Percentiles rank a stretch among this genome's conserved stretches.
phyloP scores from a whole-genome alignment of 1,140 invertebrate species.

The Drosophila murphyi region DNA sequence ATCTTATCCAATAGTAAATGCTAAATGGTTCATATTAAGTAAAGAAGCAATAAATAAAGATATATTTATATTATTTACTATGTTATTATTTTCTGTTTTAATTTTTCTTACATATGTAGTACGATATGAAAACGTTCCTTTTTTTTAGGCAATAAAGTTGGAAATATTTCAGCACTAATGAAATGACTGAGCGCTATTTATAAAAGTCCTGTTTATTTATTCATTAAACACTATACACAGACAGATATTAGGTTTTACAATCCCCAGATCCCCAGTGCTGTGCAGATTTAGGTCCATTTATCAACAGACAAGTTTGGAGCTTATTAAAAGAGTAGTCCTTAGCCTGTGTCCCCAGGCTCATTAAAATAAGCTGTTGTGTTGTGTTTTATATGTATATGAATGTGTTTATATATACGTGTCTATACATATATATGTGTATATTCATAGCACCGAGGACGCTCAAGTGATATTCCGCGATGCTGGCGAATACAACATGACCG shows the following conservation, averaged over 20 bases:
- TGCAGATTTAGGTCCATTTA: background rate
- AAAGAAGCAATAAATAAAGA: too few relatives aligned
- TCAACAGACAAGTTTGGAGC: background rate
- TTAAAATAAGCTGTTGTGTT: slow-evolving; percentile 13
- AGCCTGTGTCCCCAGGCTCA: background rate
- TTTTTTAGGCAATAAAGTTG: too few relatives aligned
- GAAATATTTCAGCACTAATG: too few relatives aligned
- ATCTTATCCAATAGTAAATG: too few relatives aligned
- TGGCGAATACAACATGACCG: slow-evolving; percentile 93
- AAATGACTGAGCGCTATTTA: too few relatives aligned
- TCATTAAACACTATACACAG: background rate
- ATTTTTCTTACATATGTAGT: too few relatives aligned
- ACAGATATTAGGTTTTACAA: background rate
- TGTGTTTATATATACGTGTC: background rate
- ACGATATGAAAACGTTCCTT: too few relatives aligned
- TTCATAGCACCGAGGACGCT: slow-evolving; percentile 92
- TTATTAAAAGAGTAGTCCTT: background rate
- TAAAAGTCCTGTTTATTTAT: too few relatives aligned
- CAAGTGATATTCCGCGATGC: slow-evolving; percentile 96
- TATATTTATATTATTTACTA: too few relatives aligned
- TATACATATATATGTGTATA: background rate
- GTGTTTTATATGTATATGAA: background rate
- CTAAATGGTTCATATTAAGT: too few relatives aligned
- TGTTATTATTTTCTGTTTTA: too few relatives aligned
- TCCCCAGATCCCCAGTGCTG: background rate